phyloP scores from a whole-genome alignment of 2,797 vertebrate species.

The Okamejei kenojei region DNA sequence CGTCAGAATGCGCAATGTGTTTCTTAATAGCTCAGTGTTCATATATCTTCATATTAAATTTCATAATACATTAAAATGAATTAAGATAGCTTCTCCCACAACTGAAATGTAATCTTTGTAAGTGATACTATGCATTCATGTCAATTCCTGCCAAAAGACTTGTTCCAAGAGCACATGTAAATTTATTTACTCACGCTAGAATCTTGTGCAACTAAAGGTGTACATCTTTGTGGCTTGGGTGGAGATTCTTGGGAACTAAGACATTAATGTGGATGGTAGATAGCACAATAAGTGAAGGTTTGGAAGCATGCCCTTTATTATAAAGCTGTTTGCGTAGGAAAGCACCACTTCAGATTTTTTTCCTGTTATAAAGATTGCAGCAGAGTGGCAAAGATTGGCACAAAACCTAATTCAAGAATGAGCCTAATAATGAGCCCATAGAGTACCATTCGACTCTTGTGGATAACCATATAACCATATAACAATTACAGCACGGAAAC shows the following conservation, averaged over 20 bases:
- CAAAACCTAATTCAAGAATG: too few relatives aligned
- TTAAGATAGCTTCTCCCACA: background rate
- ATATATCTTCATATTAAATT: background rate
- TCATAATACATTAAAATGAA: background rate
- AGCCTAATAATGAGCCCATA: too few relatives aligned
- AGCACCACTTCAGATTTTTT: background rate
- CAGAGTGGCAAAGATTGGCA: background rate
- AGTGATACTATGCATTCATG: background rate
- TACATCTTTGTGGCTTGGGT: background rate
- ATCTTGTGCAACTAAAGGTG: background rate
- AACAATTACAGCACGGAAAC: too few relatives aligned
- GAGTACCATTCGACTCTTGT: background rate
- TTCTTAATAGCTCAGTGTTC: background rate
- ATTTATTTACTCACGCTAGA: background rate
- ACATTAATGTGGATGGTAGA: background rate
- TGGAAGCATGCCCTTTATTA: background rate
- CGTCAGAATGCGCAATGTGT: background rate
- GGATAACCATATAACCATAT: too few relatives aligned
- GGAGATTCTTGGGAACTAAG: background rate
- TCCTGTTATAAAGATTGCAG: background rate
- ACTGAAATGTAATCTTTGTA: background rate
- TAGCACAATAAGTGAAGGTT: background rate
- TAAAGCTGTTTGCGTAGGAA: background rate
- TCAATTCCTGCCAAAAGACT: background rate
- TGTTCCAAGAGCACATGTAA: background rate